Conservation (phyloP, 2,888 invertebrate genomes). For the Aethes cnicana region DNA sequence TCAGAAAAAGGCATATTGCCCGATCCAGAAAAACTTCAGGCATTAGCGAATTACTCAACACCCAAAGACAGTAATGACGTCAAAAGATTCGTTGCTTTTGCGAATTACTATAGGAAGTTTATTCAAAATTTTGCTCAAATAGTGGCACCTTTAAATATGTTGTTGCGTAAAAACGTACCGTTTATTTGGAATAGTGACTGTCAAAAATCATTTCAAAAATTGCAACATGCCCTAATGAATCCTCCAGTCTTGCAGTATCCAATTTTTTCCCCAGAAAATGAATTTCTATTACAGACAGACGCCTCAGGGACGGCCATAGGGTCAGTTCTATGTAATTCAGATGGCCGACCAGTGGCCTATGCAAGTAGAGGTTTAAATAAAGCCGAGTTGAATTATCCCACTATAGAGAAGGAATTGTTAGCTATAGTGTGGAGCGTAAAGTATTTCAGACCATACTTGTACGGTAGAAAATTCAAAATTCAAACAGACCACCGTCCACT, state of each 20-base stretch:
- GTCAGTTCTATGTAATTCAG: conserved; percentile 28
- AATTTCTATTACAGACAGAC: conserved; percentile 32
- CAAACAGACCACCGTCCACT: conserved; percentile 34
- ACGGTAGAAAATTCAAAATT: conserved; percentile 30
- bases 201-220: conserved; percentile 14
- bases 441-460: conserved; percentile 34
- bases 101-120: conserved; percentile 26
- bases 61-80: conserved; percentile 32
- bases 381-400: conserved; percentile 28
- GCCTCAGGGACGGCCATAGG: conserved; percentile 31
- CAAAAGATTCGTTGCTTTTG: conserved; percentile 25
- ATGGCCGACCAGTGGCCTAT: conserved; percentile 32
- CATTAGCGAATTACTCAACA: conserved; percentile 32
- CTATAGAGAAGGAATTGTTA: too few relatives aligned
- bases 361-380: conserved; percentile 34
- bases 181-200: conserved; percentile 18
- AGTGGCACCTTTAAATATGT: conserved; percentile 4
- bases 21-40: conserved; percentile 26
- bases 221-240: conserved; percentile 10
- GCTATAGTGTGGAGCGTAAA: conserved; percentile 14
- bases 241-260: conserved; percentile 30
- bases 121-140: conserved; percentile 16
- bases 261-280: conserved; percentile 24
- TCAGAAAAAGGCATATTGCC: conserved; percentile 22
- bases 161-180: conserved; percentile 15